These are phyloP conservation scores for Myxocyprinus asiaticus DNA, from an alignment of 2,113 vertebrate genomes.

Conservation along the genomic window DNA sequence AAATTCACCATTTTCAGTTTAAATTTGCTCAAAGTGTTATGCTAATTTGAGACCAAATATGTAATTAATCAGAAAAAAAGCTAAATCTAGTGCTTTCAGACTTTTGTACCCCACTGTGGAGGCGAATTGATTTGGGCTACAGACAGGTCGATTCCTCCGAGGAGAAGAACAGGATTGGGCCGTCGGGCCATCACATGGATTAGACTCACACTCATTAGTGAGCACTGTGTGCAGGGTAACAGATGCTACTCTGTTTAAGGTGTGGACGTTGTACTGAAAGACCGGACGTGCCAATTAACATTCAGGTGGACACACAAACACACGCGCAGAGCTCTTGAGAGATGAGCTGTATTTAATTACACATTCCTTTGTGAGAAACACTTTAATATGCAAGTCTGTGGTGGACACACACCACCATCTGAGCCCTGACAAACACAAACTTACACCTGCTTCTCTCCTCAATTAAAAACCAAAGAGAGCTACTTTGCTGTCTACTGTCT, in stretches of 20 bases:
- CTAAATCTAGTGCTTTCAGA: neutral
- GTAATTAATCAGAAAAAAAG: too few species aligned
- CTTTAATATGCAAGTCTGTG: constrained; percentile 43
- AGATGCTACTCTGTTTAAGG: constrained; percentile 5
- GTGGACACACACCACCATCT: constrained; percentile 4
- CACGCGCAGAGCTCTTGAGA: neutral
- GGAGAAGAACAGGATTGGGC: neutral
- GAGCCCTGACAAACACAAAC: constrained; percentile 18
- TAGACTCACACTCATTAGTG: constrained; percentile 23
- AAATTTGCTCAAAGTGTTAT: too few species aligned
- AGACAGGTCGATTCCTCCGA: neutral
- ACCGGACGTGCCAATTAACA: neutral
- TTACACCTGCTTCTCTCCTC: neutral
- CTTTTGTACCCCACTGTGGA: neutral
- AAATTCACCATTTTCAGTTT: too few species aligned
- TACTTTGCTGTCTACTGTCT: too few species aligned
- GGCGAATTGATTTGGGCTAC: neutral
- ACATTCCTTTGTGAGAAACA: constrained; percentile 33
- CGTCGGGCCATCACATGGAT: neutral
- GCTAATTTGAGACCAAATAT: too few species aligned
- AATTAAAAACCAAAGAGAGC: too few species aligned
- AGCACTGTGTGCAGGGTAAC: neutral
- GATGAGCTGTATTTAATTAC: constrained; percentile 27
- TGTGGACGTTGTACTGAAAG: constrained; percentile 4
- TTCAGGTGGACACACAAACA: constrained; percentile 1